Evolutionary conservation across 2,888 invertebrate genomes (phyloP).

Genomic region (Eucera pruinosa): DNA sequence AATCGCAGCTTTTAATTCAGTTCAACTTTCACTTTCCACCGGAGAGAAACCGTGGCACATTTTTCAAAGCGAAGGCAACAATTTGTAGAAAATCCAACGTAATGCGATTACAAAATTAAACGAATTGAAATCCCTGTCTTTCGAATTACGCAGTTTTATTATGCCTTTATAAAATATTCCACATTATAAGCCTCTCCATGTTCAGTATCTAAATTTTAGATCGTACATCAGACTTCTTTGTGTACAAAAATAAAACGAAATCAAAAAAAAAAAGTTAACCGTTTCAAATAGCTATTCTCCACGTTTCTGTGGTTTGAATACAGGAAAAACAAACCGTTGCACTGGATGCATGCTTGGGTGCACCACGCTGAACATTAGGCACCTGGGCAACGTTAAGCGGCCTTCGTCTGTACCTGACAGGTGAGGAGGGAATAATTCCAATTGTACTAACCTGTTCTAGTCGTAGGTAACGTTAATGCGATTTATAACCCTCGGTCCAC

Average conservation of each 20-base stretch:
- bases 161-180: too few species aligned
- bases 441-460: constrained; percentile 6
- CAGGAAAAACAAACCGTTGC: background rate
- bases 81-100: constrained; percentile 19
- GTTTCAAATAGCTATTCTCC: background rate
- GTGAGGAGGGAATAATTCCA: constrained; percentile 11
- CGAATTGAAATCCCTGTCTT: background rate
- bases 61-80: constrained; percentile 8
- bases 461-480: constrained; percentile 3
- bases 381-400: constrained; percentile 3
- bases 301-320: background rate
- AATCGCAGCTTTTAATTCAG: constrained; percentile 19
- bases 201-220: background rate
- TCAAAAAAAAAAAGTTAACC: background rate
- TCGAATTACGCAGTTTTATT: background rate
- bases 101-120: background rate
- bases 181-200: too few species aligned
- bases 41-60: constrained; percentile 16
- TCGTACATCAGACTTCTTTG: background rate
- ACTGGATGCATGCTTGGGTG: constrained; percentile 4
- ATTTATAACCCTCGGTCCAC: background rate
- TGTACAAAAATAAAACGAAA: background rate
- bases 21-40: constrained; percentile 19
- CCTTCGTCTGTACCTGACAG: constrained; percentile 14
- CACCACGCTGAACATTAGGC: background rate